Percentiles rank a stretch among this genome's conserved stretches.
Evolutionary conservation across 2,113 vertebrate genomes (phyloP).

Genomic region (Erpornis zantholeuca): DNA sequence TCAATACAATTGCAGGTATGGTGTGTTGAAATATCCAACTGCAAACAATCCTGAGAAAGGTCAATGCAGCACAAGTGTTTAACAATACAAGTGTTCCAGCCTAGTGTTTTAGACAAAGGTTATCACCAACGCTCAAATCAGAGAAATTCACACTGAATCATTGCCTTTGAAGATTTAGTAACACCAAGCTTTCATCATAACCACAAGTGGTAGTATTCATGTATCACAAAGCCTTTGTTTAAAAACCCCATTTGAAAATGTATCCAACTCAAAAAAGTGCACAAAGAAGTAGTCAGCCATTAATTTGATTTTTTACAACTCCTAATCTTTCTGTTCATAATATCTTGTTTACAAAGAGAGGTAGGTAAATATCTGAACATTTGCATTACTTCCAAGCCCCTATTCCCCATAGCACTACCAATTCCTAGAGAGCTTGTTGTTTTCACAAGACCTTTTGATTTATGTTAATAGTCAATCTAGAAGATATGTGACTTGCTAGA

Average conservation of each 20-base stretch:
- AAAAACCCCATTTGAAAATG: conserved; percentile 4
- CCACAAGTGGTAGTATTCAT: background rate
- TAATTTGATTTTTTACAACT: conserved; percentile 12
- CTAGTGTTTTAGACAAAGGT: conserved; percentile 26
- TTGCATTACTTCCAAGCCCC: background rate
- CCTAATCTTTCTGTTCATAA: background rate
- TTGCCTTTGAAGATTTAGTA: conserved; percentile 10
- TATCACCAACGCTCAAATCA: conserved; percentile 3
- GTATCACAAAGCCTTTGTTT: conserved; percentile 14
- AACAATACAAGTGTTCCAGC: background rate
- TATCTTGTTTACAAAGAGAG: background rate
- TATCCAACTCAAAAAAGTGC: background rate
- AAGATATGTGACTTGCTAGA: background rate
- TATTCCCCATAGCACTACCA: background rate
- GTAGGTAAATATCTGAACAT: background rate
- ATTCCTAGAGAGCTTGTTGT: background rate
- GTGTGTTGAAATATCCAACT: conserved; percentile 46
- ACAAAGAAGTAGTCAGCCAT: background rate
- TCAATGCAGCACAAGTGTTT: conserved; percentile 7
- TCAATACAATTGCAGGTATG: conserved; percentile 56
- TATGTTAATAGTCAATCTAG: background rate
- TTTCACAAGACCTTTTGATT: background rate
- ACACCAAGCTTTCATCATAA: background rate
- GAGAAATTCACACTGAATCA: background rate
- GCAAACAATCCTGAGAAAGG: conserved; percentile 52